Conservation (phyloP, 2,113 vertebrate species). For the Odontophorus gujanensis region DNA sequence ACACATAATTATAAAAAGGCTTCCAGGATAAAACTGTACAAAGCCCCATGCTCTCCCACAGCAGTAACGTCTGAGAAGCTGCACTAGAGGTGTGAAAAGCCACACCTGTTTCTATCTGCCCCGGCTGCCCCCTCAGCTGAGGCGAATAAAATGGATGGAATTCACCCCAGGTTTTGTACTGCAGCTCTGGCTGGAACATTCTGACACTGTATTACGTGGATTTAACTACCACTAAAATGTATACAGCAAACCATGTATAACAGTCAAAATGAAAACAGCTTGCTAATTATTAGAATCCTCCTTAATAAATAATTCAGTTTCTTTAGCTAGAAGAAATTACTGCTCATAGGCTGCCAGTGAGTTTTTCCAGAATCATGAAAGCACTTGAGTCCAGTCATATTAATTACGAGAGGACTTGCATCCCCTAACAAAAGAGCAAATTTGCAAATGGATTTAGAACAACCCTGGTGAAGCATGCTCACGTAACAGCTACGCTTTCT, state of each 20-base stretch:
- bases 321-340: constrained; percentile 12
- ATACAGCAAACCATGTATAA: neutral
- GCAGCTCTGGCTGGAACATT: neutral
- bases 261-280: neutral
- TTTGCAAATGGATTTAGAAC: constrained; percentile 63
- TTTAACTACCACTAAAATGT: neutral
- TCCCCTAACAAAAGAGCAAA: constrained; percentile 47
- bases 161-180: neutral
- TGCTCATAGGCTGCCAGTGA: neutral
- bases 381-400: constrained; percentile 53
- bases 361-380: constrained; percentile 42
- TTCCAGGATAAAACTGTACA: neutral
- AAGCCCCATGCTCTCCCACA: neutral
- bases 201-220: neutral
- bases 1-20: neutral
- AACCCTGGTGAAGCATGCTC: constrained; percentile 12
- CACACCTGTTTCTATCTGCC: neutral
- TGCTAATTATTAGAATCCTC: constrained; percentile 13
- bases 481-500: constrained; percentile 30
- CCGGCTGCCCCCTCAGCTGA: neutral
- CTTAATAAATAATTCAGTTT: neutral
- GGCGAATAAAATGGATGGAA: neutral
- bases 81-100: constrained; percentile 32
- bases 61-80: neutral
- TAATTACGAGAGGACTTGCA: constrained; percentile 56